Evolutionary conservation across 2,888 invertebrate species (phyloP).

Genomic region (Abrostola tripartita): DNA sequence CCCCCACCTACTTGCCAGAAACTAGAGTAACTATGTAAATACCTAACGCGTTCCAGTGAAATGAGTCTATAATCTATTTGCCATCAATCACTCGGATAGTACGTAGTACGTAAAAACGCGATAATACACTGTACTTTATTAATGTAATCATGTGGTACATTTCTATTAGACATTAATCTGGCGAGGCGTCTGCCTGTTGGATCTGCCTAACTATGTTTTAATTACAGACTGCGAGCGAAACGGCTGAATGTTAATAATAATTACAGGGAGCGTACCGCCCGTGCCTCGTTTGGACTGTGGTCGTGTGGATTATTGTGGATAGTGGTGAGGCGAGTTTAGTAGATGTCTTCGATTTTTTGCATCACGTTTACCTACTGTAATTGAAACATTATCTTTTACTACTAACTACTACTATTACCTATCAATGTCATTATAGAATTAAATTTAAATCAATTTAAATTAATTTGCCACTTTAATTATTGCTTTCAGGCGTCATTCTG

Average conservation of each 20-base stretch:
- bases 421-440: not conserved
- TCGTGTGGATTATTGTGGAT: constrained; percentile 4
- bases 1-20: constrained; percentile 8
- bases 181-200: constrained; percentile 69
- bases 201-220: constrained; percentile 84
- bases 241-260: constrained; percentile 78
- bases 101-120: constrained; percentile 66
- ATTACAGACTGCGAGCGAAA: constrained; percentile 78
- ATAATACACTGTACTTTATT: constrained; percentile 67
- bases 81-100: constrained; percentile 71
- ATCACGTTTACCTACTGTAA: not conserved
- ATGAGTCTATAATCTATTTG: constrained; percentile 52
- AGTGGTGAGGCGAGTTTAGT: constrained; percentile 35
- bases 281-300: constrained; percentile 64
- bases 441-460: no score
- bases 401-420: not conserved
- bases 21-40: constrained; percentile 40
- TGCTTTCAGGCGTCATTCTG: no score
- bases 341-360: not conserved
- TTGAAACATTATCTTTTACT: not conserved
- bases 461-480: no score
- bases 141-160: constrained; percentile 81
- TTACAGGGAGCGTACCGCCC: constrained; percentile 73
- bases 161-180: constrained; percentile 86
- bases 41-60: constrained; percentile 43